phyloP scores from a whole-genome alignment of 1,140 invertebrate genomes.

The Spodoptera litura region DNA sequence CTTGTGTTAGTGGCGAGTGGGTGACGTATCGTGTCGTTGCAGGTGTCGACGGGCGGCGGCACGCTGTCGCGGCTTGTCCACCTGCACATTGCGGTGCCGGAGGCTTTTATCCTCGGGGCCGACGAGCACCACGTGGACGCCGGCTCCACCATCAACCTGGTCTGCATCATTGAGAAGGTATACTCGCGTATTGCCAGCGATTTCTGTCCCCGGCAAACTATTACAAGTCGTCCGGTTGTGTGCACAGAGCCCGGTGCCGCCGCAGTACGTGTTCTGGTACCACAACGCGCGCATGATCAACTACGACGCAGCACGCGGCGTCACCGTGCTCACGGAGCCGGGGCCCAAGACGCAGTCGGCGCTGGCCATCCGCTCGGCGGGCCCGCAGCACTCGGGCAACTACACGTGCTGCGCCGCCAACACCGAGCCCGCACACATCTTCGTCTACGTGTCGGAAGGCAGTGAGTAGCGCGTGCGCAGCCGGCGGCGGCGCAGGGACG shows the following conservation, averaged over 20 bases:
- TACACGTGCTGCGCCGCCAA: slow-evolving; percentile 96
- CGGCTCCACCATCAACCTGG: slow-evolving; percentile 95
- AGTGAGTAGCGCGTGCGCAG: slow-evolving; percentile 66
- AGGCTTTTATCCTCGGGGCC: slow-evolving; percentile 94
- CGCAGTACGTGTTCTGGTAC: slow-evolving; percentile 96
- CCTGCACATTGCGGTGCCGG: slow-evolving; percentile 94
- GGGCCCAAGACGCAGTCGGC: slow-evolving; percentile 93
- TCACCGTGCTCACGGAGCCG: slow-evolving; percentile 93
- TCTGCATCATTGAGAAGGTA: slow-evolving; percentile 97
- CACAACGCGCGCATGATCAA: slow-evolving; percentile 97
- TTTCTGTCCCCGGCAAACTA: not conserved
- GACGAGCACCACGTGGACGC: slow-evolving; percentile 96
- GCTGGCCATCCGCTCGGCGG: slow-evolving; percentile 92
- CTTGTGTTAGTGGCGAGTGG: not conserved
- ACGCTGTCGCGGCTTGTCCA: slow-evolving; percentile 95
- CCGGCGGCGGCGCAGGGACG: not conserved
- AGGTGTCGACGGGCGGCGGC: slow-evolving; percentile 94
- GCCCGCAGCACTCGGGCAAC: slow-evolving; percentile 94
- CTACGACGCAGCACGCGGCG: slow-evolving; percentile 93
- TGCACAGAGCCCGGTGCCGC: slow-evolving; percentile 92
- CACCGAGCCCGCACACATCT: slow-evolving; percentile 94
- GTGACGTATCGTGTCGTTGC: slow-evolving; percentile 44
- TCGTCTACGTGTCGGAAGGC: slow-evolving; percentile 96
- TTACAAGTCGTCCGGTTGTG: not conserved
- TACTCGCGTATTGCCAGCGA: slow-evolving; percentile 51